phyloP scores from a whole-genome alignment of 2,797 vertebrate species.

The Microctenopoma steveboyesi region DNA sequence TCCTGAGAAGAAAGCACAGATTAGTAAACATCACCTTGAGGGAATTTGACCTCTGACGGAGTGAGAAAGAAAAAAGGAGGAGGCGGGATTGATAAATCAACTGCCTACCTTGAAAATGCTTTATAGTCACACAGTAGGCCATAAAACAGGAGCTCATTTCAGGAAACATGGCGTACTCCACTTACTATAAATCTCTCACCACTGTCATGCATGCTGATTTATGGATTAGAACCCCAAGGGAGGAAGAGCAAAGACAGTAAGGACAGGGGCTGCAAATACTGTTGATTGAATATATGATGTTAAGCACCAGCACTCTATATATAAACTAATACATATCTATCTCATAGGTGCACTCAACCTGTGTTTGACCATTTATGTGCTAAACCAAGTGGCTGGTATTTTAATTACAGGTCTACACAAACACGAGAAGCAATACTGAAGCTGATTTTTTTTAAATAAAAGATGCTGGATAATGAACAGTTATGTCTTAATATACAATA shows the following conservation, averaged over 20 bases:
- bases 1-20: slow-evolving; percentile 40
- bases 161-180: slow-evolving; percentile 47
- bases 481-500: too few species aligned
- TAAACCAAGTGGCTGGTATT: neutral
- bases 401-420: slow-evolving; percentile 3
- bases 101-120: slow-evolving; percentile 62
- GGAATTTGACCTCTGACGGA: slow-evolving; percentile 60
- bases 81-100: slow-evolving; percentile 54
- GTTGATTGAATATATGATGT: slow-evolving; percentile 31
- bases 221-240: slow-evolving; percentile 60
- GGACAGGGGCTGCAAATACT: slow-evolving; percentile 12
- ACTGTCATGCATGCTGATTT: slow-evolving; percentile 47
- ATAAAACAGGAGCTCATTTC: slow-evolving; percentile 66
- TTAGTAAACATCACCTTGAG: slow-evolving; percentile 69
- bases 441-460: neutral
- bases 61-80: slow-evolving; percentile 30
- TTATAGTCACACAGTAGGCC: slow-evolving; percentile 58
- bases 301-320: slow-evolving; percentile 41
- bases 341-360: slow-evolving; percentile 12
- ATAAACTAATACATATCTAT: slow-evolving; percentile 14
- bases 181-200: slow-evolving; percentile 70
- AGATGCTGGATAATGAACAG: too few species aligned
- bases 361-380: slow-evolving; percentile 6
- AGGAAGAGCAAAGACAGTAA: slow-evolving; percentile 55
- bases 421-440: neutral